These are phyloP conservation scores for Ephestia elutella DNA, from an alignment of 1,140 invertebrate species.

Conservation along the genomic window DNA sequence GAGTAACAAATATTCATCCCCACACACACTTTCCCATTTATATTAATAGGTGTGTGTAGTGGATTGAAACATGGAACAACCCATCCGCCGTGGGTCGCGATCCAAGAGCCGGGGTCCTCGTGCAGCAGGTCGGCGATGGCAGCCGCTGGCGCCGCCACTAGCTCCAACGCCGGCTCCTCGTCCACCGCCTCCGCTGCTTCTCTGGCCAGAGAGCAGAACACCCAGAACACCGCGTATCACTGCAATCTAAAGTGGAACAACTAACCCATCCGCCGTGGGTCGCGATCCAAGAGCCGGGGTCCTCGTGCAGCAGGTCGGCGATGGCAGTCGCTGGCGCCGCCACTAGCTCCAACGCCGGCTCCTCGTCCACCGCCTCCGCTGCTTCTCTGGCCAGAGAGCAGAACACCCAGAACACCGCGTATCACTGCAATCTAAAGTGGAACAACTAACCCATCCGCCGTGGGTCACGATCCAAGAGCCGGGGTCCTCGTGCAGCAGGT, in stretches of 20 bases:
- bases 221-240: constrained; percentile 69
- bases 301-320: constrained; percentile 62
- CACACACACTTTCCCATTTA: too few relatives aligned
- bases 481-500: constrained; percentile 60
- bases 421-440: constrained; percentile 33
- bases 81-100: constrained; percentile 68
- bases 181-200: constrained; percentile 60
- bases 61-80: too few relatives aligned
- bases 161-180: constrained; percentile 51
- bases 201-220: constrained; percentile 63
- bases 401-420: constrained; percentile 69
- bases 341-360: constrained; percentile 56
- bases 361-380: constrained; percentile 51
- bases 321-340: constrained; percentile 65
- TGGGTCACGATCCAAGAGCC: constrained; percentile 65
- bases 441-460: constrained; percentile 73
- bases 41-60: too few relatives aligned
- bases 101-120: constrained; percentile 66
- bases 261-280: constrained; percentile 71
- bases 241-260: constrained; percentile 42
- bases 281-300: constrained; percentile 65
- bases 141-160: constrained; percentile 64
- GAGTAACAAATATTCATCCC: too few relatives aligned
- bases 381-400: constrained; percentile 64
- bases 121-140: constrained; percentile 64